Conservation (phyloP, 2,888 invertebrate genomes). For the Oscheius sp. region DNA sequence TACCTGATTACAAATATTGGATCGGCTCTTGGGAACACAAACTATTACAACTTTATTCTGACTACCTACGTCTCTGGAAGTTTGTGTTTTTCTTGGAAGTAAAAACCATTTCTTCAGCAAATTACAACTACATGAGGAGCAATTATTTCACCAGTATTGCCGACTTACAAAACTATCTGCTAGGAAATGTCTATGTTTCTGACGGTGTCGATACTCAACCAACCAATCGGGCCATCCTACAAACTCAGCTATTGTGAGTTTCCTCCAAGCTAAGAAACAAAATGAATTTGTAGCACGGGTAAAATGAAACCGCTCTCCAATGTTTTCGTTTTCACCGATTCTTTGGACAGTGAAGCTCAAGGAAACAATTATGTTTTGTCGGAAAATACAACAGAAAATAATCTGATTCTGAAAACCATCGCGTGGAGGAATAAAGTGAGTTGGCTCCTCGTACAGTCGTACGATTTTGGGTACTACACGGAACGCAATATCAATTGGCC, state of each 20-base stretch:
- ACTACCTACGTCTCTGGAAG: conserved; percentile 15
- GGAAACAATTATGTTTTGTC: conserved; percentile 6
- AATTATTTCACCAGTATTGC: conserved; percentile 1
- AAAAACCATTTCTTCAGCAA: neutral
- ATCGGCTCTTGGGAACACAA: neutral
- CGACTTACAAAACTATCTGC: conserved; percentile 1
- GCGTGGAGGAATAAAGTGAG: conserved; percentile 29
- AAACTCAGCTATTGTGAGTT: conserved; percentile 1
- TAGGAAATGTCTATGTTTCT: neutral
- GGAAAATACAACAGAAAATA: conserved; percentile 5
- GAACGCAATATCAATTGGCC: no score
- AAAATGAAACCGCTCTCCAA: conserved; percentile 1
- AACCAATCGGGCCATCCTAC: conserved; percentile 19
- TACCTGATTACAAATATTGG: conserved; percentile 8
- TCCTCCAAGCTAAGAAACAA: neutral
- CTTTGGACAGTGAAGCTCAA: conserved; percentile 12
- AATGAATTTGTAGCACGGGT: neutral
- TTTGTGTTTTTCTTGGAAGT: neutral
- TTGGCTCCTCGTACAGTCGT: no score
- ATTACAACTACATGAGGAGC: conserved; percentile 11
- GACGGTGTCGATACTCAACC: neutral
- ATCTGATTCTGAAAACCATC: conserved; percentile 16
- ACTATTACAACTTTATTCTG: conserved; percentile 16
- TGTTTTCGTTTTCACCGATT: conserved; percentile 17
- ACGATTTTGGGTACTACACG: no score